Percentiles rank a stretch among this genome's conserved stretches.
Conservation (phyloP, 1,140 invertebrate species). For the Centruroides sculpturatus region DNA sequence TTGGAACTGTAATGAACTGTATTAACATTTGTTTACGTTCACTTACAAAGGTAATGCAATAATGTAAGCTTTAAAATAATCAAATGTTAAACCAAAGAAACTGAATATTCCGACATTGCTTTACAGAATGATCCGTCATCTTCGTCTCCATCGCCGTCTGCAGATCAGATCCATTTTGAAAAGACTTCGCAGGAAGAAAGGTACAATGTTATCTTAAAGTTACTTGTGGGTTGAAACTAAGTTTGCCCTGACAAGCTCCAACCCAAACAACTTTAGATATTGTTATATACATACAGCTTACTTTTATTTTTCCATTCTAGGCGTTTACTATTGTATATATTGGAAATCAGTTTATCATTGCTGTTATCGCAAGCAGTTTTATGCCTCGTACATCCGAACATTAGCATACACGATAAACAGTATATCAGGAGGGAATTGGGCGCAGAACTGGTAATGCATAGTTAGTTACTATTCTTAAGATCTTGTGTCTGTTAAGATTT, state of each 20-base stretch:
- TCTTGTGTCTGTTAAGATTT: too few species aligned
- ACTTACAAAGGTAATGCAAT: slow-evolving; percentile 22
- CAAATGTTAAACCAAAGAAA: too few species aligned
- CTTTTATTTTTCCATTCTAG: not conserved
- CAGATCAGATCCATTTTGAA: too few species aligned
- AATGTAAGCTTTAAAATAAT: too few species aligned
- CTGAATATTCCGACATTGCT: too few species aligned
- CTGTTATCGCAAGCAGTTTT: slow-evolving; percentile 28
- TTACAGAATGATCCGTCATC: too few species aligned
- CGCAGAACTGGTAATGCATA: slow-evolving; percentile 22
- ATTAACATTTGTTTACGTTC: slow-evolving; percentile 23
- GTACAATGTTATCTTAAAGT: not conserved
- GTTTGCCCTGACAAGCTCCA: too few species aligned
- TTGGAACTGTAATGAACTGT: slow-evolving; percentile 27
- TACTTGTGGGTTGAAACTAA: not conserved
- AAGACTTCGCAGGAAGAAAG: too few species aligned
- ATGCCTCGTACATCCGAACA: slow-evolving; percentile 24
- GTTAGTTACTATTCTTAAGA: too few species aligned
- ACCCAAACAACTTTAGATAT: too few species aligned
- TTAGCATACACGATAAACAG: slow-evolving; percentile 27
- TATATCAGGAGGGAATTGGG: slow-evolving; percentile 29
- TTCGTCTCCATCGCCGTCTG: too few species aligned
- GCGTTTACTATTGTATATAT: slow-evolving; percentile 8
- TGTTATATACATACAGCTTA: too few species aligned
- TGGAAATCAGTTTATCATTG: slow-evolving; percentile 23